These are phyloP conservation scores for Tenodera sinensis DNA, from an alignment of 2,888 invertebrate genomes.

Conservation along the genomic window DNA sequence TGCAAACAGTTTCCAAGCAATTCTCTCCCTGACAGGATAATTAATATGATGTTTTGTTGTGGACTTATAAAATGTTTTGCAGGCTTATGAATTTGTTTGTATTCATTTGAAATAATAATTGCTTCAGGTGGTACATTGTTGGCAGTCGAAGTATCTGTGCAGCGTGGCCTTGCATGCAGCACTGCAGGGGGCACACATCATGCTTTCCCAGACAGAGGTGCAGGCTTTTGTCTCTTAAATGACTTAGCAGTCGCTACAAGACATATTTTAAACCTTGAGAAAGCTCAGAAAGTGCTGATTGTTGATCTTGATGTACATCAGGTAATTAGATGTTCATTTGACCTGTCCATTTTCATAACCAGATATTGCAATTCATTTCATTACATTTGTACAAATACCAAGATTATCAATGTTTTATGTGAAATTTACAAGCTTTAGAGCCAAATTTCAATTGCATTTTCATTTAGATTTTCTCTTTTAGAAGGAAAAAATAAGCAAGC, in stretches of 20 bases:
- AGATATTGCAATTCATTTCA: too few species aligned
- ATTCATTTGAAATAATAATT: neutral
- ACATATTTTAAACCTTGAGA: conserved; percentile 29
- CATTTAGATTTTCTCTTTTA: too few species aligned
- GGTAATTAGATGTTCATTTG: conserved; percentile 30
- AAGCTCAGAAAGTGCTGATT: conserved; percentile 37
- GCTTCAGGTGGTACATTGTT: conserved; percentile 38
- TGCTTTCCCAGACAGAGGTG: conserved; percentile 39
- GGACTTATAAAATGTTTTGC: too few species aligned
- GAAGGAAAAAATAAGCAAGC: too few species aligned
- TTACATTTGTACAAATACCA: too few species aligned
- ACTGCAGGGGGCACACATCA: conserved; percentile 42
- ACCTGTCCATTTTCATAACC: neutral
- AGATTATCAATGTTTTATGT: too few species aligned
- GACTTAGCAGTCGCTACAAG: conserved; percentile 40
- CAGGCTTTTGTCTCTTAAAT: conserved; percentile 41
- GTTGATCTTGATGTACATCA: conserved; percentile 43
- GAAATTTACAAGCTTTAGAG: too few species aligned
- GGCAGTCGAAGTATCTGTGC: conserved; percentile 35
- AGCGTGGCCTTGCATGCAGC: conserved; percentile 39
- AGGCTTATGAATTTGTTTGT: too few species aligned
- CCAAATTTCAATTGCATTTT: too few species aligned
- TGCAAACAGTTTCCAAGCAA: too few species aligned
- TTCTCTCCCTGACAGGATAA: too few species aligned
- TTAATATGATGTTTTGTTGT: too few species aligned